Evolutionary conservation across 2,797 vertebrate species (phyloP), one percentile per base, ranked within the genome.

Genomic region (Ptychobarbus kaznakovi): DNA sequence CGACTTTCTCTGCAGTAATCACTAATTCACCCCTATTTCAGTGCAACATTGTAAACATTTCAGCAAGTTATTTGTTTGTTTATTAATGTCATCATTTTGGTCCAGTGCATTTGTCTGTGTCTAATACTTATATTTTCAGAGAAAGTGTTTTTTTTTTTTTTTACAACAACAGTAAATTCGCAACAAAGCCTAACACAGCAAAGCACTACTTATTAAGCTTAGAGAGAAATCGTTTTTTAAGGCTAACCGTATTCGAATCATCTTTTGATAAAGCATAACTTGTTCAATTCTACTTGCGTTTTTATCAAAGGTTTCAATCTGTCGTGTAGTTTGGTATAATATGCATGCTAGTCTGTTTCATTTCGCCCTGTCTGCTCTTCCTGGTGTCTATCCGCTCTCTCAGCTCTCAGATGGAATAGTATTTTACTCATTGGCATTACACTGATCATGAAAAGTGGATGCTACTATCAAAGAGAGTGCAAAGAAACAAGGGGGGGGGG

Each of bases 361-460:
- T 92, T 92, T 93, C 92, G 90, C 91, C 93, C 90, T 90, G 90
- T 92, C 91, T 93, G 92, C 92, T 94, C 92, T 12, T 56, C 10
- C 92, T 92, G 91, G 89, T 90, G 91, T 93, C 90, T 87, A 90
- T 90, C 92, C 91, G 88, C 25, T 51, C 84, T 76, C 32, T 56
- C 28, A 89, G 90, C 90, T 88, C 91, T 4, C 88, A 92, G 93
- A 92, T 92, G 91, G 92, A 95, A 94, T 92, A 90, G 90, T 93
- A 88, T 89, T 89, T 92, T 91, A 93, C 92, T 94, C 93, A 93
- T 93, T 93, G 93, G 93, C 93, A 94, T 95, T 94, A 94, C 92
- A 92, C 90, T 87, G 90, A 88, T 92, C 93, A 94, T 96, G 93
- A 95, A 95, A 95, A 93, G 95, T 95, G 92, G 91, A 95, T 93